phyloP scores from a whole-genome alignment of 2,888 invertebrate genomes.

The Sinohyriopsis cumingii region DNA sequence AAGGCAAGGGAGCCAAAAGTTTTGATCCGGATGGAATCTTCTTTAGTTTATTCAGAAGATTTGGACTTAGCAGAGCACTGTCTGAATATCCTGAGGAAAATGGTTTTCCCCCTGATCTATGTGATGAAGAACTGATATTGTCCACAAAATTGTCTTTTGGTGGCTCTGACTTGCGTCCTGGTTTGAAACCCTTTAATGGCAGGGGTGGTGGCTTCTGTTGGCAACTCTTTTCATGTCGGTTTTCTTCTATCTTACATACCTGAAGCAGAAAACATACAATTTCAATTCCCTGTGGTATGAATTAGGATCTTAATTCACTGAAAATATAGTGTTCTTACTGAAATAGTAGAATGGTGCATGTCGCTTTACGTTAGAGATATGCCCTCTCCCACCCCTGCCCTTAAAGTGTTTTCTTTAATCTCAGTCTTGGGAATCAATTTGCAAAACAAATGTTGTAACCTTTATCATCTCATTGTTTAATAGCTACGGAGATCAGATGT shows the following conservation, averaged over 20 bases:
- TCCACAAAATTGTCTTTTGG: constrained; percentile 21
- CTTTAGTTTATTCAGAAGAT: constrained; percentile 51
- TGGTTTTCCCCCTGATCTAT: constrained; percentile 29
- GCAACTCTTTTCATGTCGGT: constrained; percentile 29
- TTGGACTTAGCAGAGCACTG: constrained; percentile 49
- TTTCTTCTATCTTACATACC: constrained; percentile 33
- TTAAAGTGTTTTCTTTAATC: too few relatives aligned
- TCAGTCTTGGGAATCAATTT: too few relatives aligned
- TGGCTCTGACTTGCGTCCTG: constrained; percentile 12
- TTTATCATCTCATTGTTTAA: too few relatives aligned
- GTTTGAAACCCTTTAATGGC: constrained; percentile 30
- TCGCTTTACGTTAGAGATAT: too few relatives aligned
- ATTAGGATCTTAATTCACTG: too few relatives aligned
- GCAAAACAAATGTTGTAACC: too few relatives aligned
- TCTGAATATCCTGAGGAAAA: constrained; percentile 30
- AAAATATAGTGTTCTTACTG: too few relatives aligned
- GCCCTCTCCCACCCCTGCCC: too few relatives aligned
- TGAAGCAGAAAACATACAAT: constrained; percentile 12
- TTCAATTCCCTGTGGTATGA: not conserved
- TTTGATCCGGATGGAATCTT: constrained; percentile 52
- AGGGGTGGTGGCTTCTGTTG: constrained; percentile 37
- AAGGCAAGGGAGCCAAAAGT: constrained; percentile 58
- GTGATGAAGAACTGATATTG: constrained; percentile 36
- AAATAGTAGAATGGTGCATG: too few relatives aligned
- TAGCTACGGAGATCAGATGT: too few relatives aligned